Evolutionary conservation across 2,113 vertebrate species (phyloP).

Genomic region (Telmatochromis brichardi): DNA sequence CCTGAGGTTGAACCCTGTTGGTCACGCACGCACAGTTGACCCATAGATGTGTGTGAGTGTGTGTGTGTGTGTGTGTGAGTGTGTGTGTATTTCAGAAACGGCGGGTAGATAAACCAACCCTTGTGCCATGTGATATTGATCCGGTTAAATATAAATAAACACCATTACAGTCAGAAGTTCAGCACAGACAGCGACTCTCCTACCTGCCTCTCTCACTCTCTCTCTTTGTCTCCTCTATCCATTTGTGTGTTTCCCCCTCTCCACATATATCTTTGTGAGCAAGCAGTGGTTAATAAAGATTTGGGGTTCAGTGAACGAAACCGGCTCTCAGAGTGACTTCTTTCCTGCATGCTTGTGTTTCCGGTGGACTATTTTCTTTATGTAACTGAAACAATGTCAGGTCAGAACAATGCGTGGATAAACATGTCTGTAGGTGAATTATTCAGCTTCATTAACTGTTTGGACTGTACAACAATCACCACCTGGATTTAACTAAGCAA

Average conservation of each 20-base stretch:
- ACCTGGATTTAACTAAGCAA: neutral
- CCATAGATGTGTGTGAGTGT: conserved; percentile 48
- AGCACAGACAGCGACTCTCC: conserved; percentile 36
- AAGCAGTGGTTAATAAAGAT: conserved; percentile 79
- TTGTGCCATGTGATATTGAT: conserved; percentile 42
- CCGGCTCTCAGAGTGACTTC: neutral
- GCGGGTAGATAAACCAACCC: conserved; percentile 20
- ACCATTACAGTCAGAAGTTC: conserved; percentile 9
- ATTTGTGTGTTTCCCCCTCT: conserved; percentile 64
- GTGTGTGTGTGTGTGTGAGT: neutral
- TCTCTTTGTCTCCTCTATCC: conserved; percentile 56
- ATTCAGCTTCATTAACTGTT: neutral
- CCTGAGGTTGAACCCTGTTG: conserved; percentile 30
- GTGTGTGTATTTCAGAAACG: conserved; percentile 43
- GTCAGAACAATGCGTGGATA: neutral
- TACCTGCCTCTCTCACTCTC: conserved; percentile 51
- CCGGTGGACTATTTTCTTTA: neutral
- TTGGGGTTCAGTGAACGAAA: conserved; percentile 73
- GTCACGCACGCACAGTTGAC: conserved; percentile 27
- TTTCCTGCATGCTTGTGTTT: neutral
- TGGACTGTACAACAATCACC: neutral
- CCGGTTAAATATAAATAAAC: conserved; percentile 10
- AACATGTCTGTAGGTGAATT: neutral
- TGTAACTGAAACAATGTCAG: neutral
- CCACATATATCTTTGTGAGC: conserved; percentile 74